Conservation (phyloP, 2,113 vertebrate genomes). For the Hassar affinis region DNA sequence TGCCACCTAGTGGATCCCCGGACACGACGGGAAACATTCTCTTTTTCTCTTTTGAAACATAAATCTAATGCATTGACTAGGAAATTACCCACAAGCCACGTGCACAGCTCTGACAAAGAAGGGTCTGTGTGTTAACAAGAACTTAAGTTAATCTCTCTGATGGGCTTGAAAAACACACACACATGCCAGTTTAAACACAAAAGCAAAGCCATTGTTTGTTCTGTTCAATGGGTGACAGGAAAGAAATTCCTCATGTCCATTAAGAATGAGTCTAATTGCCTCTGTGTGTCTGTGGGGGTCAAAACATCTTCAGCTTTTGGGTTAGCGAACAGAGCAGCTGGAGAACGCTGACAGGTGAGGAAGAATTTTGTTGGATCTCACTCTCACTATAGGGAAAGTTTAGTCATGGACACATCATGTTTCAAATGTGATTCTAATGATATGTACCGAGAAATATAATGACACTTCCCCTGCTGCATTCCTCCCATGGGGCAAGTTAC, state of each 20-base stretch:
- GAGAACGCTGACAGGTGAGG: conserved; percentile 22
- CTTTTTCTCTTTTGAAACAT: neutral
- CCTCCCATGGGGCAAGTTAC: neutral
- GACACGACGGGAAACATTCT: neutral
- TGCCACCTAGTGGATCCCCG: conserved; percentile 57
- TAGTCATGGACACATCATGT: neutral
- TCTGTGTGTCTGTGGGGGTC: neutral
- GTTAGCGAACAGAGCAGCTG: conserved; percentile 37
- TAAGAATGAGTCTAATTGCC: conserved; percentile 62
- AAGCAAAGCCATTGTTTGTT: conserved; percentile 43
- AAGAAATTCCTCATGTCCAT: conserved; percentile 64
- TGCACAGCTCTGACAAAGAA: neutral
- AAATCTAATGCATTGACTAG: neutral
- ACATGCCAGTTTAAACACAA: neutral
- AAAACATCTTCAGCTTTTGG: neutral
- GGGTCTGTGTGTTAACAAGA: neutral
- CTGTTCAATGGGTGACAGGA: conserved; percentile 38
- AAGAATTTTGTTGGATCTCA: conserved; percentile 2
- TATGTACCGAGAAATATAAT: neutral
- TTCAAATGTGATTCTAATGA: neutral
- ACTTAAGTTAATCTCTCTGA: neutral
- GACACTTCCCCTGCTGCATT: neutral
- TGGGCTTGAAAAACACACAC: conserved; percentile 23
- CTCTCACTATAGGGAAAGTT: neutral
- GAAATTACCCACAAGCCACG: neutral